These are phyloP conservation scores for Aphidius colemani DNA, from an alignment of 2,888 invertebrate species.

Conservation along the genomic window DNA sequence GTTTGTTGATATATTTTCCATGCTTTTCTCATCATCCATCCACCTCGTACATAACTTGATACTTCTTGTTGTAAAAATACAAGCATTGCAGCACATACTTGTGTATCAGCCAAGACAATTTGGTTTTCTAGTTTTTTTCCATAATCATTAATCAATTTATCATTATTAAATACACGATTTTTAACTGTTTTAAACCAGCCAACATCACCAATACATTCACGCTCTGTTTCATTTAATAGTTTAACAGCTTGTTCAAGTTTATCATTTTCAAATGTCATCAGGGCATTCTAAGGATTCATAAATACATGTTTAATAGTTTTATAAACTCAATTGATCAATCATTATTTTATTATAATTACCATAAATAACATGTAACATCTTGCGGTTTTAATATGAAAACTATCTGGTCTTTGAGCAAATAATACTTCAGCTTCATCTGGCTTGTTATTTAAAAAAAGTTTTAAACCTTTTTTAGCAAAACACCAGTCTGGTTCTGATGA, in stretches of 20 bases:
- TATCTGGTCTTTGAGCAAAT: slow-evolving; percentile 57
- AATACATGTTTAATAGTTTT: too few species aligned
- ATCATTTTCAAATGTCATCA: slow-evolving; percentile 74
- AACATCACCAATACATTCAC: slow-evolving; percentile 63
- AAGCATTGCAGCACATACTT: slow-evolving; percentile 69
- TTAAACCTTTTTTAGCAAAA: slow-evolving; percentile 59
- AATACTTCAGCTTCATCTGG: slow-evolving; percentile 60
- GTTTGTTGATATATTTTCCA: slow-evolving; percentile 73
- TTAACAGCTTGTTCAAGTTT: slow-evolving; percentile 66
- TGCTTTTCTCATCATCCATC: slow-evolving; percentile 71
- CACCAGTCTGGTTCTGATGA: slow-evolving; percentile 54
- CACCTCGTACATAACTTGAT: slow-evolving; percentile 67
- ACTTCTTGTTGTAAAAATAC: slow-evolving; percentile 71
- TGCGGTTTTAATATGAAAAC: slow-evolving; percentile 61
- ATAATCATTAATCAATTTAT: slow-evolving; percentile 45
- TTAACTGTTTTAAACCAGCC: slow-evolving; percentile 66
- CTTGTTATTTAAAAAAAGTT: slow-evolving; percentile 60
- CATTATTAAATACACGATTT: slow-evolving; percentile 59
- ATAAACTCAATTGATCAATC: neutral
- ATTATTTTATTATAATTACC: slow-evolving; percentile 47
- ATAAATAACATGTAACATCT: slow-evolving; percentile 62
- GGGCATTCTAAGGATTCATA: slow-evolving; percentile 64
- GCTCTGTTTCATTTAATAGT: slow-evolving; percentile 67
- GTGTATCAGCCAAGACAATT: slow-evolving; percentile 70
- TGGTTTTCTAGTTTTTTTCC: slow-evolving; percentile 64